Conservation (phyloP, 2,888 invertebrate species). For the Ptilodon capucinus region DNA sequence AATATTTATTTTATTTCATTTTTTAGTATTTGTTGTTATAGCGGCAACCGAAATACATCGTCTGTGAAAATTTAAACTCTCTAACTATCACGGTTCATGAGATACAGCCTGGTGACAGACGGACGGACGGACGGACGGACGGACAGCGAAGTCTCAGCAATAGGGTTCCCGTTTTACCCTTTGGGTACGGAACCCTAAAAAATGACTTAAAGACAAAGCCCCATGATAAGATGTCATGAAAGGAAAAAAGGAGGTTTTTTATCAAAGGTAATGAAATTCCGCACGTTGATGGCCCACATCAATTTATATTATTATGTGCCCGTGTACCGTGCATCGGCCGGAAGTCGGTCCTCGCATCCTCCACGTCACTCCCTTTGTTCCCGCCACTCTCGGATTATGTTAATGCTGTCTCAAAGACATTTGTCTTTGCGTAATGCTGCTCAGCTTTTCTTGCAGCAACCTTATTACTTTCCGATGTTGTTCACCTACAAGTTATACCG, state of each 20-base stretch:
- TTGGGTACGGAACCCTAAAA: too few relatives aligned
- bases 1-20: too few relatives aligned
- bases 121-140: too few relatives aligned
- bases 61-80: too few relatives aligned
- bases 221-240: constrained; percentile 17
- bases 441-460: constrained; percentile 52
- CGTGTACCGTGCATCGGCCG: constrained; percentile 42
- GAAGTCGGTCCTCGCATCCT: constrained; percentile 45
- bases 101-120: too few relatives aligned
- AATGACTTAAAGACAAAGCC: constrained; percentile 19
- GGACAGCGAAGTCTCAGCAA: too few relatives aligned
- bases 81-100: too few relatives aligned
- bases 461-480: constrained; percentile 66
- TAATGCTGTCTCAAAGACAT: constrained; percentile 74
- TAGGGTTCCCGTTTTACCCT: too few relatives aligned
- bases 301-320: constrained; percentile 45
- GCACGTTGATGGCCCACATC: constrained; percentile 52
- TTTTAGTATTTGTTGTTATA: too few relatives aligned
- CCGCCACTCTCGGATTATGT: constrained; percentile 70
- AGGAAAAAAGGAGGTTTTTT: constrained; percentile 22
- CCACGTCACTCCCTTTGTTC: constrained; percentile 67
- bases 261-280: constrained; percentile 49
- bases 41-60: too few relatives aligned
- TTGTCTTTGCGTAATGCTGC: constrained; percentile 72
- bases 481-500: constrained; percentile 58